Evolutionary conservation across 2,888 invertebrate genomes (phyloP).

Genomic region (Lamproptera curius): DNA sequence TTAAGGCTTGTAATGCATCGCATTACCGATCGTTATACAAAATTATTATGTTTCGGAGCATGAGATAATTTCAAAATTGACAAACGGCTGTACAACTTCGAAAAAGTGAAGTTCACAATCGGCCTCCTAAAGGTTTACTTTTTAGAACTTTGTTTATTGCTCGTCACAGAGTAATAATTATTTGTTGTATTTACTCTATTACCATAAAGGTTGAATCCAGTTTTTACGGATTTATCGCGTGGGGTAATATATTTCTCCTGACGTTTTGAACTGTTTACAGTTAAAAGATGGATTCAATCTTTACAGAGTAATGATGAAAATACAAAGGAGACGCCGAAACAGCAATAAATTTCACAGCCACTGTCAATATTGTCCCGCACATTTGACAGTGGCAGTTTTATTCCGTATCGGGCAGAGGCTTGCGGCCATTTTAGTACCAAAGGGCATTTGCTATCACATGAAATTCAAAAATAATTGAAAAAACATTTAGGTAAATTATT

Average conservation of each 20-base stretch:
- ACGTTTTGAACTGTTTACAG: no score
- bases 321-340: constrained; percentile 15
- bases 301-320: no score
- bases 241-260: no score
- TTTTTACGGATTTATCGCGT: no score
- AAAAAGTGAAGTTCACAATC: constrained; percentile 28
- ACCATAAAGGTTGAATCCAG: no score
- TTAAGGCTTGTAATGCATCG: constrained; percentile 80
- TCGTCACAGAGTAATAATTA: no score
- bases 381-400: constrained; percentile 10
- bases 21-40: constrained; percentile 61
- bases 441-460: neutral
- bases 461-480: neutral
- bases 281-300: no score
- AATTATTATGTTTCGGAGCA: constrained; percentile 45
- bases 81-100: constrained; percentile 15
- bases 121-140: no score
- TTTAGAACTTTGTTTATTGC: no score
- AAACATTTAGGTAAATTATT: constrained; percentile 2
- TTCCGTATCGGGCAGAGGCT: constrained; percentile 17
- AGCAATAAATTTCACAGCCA: constrained; percentile 12
- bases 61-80: constrained; percentile 14
- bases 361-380: constrained; percentile 15
- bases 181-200: no score
- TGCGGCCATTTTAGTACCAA: constrained; percentile 13